Base-by-base conservation (phyloP, 2,113 vertebrate genomes). In the Mastomys coucha region DNA sequence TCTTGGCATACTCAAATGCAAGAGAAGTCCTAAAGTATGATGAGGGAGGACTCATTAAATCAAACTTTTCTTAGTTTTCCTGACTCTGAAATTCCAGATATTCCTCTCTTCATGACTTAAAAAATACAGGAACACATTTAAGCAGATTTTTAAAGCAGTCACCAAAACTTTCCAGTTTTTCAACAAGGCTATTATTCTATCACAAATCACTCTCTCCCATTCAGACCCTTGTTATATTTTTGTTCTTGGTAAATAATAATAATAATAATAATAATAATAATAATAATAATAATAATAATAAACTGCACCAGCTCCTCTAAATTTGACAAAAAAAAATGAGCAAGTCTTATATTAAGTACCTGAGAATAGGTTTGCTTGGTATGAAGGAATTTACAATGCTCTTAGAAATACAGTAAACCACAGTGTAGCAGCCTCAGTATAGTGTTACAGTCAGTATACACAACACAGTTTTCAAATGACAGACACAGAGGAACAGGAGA, bases 301-400 rank as follows among this genome's bases (percentile, higher is more conserved):
- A 63, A 86, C 85, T 73, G 10, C 2, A 67, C 81, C 51, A 45
- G 53, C 81, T 89, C 63, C 31, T 96, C 85, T 49, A 93, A 70
- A 89, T 73, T 60, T 95, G 72, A 77, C 86, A 94, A 0, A 9
- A 24, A 82, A 51, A 93, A 17, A 95, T 56, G 24, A 60, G 69
- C 53, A 60, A 77, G 5, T 56, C 85, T 91, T 73, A 42, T 33
- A 91, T 70, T 88, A 95, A 94, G n/a, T 45, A 81, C 72, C 67
- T 53, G 19, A 93, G 72, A 93, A 91, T 63, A 93, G 26, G 69
- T 97, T 91, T 56, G n/a, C 78, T 16, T 33, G 80, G 26, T 39
- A 56, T 26, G 78, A 90, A 94, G 60, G 70, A 93, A 97, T 94
- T 94, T 88, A 76, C 31, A 96, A 56, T n/a, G 16, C 49, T 67